Conservation (phyloP, 2,888 invertebrate species). For the Drosophila phalerata region DNA sequence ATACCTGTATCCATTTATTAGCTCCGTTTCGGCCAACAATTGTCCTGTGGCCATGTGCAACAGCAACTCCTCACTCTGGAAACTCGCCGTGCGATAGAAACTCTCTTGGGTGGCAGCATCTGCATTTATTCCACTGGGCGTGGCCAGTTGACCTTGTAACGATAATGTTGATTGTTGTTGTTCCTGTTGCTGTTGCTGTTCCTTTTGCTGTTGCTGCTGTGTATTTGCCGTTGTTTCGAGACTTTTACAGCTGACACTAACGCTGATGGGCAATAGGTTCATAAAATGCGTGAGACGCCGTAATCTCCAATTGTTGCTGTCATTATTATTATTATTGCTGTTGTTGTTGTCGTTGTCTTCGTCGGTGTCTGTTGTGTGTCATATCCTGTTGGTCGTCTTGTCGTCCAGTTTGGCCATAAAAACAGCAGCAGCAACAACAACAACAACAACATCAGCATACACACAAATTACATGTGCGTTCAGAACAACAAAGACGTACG, state of each 20-base stretch:
- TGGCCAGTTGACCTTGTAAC: constrained; percentile 12
- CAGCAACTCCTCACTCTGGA: constrained; percentile 77
- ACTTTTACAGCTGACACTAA: constrained; percentile 40
- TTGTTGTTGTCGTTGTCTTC: constrained; percentile 18
- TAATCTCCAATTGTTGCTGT: constrained; percentile 47
- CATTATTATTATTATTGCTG: constrained; percentile 9
- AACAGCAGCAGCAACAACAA: constrained; percentile 42
- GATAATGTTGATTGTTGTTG: constrained; percentile 37
- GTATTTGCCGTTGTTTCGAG: constrained; percentile 42
- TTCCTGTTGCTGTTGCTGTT: constrained; percentile 20
- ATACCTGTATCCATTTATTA: constrained; percentile 58
- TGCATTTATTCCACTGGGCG: constrained; percentile 6
- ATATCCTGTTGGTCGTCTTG: constrained; percentile 14
- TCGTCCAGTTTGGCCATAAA: constrained; percentile 51
- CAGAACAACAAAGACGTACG: constrained; percentile 30
- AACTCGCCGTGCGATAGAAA: constrained; percentile 68
- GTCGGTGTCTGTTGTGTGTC: constrained; percentile 24
- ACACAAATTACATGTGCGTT: constrained; percentile 38
- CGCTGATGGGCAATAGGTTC: constrained; percentile 62
- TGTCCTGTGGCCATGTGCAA: constrained; percentile 61
- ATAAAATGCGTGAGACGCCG: constrained; percentile 66
- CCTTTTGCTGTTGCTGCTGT: constrained; percentile 39
- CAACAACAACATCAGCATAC: constrained; percentile 28
- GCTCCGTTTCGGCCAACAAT: constrained; percentile 36
- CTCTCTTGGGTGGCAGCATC: constrained; percentile 22